Conservation (phyloP, 2,113 vertebrate genomes). For the Anolis carolinensis region DNA sequence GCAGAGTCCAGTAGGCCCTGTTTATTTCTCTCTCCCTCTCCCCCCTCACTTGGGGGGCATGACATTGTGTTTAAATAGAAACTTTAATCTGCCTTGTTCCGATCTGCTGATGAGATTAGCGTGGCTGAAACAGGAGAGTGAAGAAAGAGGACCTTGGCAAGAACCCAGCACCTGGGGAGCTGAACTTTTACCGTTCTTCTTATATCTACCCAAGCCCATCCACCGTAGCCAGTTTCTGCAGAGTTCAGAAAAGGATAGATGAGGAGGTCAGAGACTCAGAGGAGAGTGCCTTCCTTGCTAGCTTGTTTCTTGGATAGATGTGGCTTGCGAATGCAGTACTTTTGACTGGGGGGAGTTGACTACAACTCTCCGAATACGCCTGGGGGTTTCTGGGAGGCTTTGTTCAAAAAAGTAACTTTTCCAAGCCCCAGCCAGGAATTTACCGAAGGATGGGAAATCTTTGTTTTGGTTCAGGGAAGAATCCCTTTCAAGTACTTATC, state of each 20-base stretch:
- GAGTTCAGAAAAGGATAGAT: not conserved
- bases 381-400: no score
- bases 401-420: no score
- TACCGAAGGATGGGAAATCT: not conserved
- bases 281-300: not conserved
- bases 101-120: slow-evolving; percentile 19
- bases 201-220: not conserved
- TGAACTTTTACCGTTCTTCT: not conserved
- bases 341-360: not conserved
- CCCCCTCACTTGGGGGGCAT: not conserved
- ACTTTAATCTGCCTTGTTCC: slow-evolving; percentile 26
- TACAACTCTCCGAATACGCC: not conserved
- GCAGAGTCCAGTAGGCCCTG: not conserved
- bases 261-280: not conserved
- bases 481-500: no score
- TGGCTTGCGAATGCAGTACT: not conserved
- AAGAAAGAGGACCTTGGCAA: not conserved
- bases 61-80: slow-evolving; percentile 24
- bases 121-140: not conserved
- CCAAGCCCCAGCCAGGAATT: not conserved
- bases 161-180: not conserved
- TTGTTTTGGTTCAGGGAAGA: not conserved
- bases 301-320: not conserved
- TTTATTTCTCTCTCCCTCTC: no score
- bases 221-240: not conserved